Evolutionary conservation across 2,113 vertebrate genomes (phyloP).

Genomic region (Cricetomys ansorgei): DNA sequence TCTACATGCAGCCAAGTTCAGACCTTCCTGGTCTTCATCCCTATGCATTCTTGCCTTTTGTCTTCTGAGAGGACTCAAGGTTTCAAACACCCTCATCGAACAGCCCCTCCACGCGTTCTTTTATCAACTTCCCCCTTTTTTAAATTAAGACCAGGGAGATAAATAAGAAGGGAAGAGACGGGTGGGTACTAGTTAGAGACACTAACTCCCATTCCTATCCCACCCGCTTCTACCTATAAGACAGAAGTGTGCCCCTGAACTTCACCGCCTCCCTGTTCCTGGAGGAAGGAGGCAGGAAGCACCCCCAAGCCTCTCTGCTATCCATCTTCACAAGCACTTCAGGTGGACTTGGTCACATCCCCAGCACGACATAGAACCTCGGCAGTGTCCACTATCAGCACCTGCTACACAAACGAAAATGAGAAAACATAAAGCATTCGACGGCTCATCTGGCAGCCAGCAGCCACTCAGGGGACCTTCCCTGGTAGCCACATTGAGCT

Average conservation of each 20-base stretch:
- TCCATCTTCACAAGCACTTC: background rate
- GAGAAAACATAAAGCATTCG: background rate
- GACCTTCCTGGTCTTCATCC: background rate
- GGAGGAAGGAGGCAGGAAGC: background rate
- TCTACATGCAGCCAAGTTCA: background rate
- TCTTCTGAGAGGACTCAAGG: background rate
- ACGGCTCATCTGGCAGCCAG: background rate
- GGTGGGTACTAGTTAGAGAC: background rate
- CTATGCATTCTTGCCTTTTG: background rate
- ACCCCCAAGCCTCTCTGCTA: background rate
- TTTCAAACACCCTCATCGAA: background rate
- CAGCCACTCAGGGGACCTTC: background rate
- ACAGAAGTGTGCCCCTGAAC: background rate
- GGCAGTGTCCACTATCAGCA: background rate
- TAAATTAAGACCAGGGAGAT: conserved; percentile 7
- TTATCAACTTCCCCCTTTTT: background rate
- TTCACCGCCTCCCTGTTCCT: background rate
- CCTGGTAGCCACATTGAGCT: background rate
- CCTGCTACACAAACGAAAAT: background rate
- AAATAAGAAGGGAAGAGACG: background rate
- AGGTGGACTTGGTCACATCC: background rate
- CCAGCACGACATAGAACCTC: background rate
- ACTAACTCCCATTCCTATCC: background rate
- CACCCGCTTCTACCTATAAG: background rate
- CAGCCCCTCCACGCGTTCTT: background rate